phyloP scores from a whole-genome alignment of 2,113 vertebrate genomes.

The Larimichthys polyactis region DNA sequence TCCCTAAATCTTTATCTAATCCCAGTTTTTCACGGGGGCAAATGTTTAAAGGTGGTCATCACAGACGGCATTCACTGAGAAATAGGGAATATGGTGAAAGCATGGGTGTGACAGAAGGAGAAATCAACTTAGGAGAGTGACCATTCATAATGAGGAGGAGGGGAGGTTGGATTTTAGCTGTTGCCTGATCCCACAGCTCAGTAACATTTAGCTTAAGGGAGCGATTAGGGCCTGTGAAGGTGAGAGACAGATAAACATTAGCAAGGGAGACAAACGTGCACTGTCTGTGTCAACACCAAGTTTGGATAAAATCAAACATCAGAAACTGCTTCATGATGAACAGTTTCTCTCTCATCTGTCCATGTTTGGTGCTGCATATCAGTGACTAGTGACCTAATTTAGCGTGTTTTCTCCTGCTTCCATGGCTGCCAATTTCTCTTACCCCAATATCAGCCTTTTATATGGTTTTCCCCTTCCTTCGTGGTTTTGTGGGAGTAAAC shows the following conservation, averaged over 20 bases:
- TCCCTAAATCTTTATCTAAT: conserved; percentile 45
- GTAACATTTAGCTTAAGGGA: conserved; percentile 45
- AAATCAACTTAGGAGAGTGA: neutral
- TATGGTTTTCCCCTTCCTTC: conserved; percentile 4
- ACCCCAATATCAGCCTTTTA: neutral
- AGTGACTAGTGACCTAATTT: neutral
- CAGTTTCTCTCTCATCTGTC: neutral
- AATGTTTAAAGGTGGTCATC: neutral
- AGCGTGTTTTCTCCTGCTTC: conserved; percentile 21
- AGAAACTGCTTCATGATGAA: neutral
- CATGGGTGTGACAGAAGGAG: neutral
- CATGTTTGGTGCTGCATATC: neutral
- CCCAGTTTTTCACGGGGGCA: conserved; percentile 24
- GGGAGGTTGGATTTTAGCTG: conserved; percentile 21
- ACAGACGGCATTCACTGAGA: neutral
- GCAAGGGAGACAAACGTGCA: neutral
- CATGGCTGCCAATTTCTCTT: conserved; percentile 9
- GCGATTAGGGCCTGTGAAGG: conserved; percentile 41
- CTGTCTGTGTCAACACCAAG: neutral
- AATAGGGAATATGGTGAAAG: neutral
- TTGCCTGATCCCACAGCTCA: conserved; percentile 45
- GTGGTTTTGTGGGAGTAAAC: conserved; percentile 23
- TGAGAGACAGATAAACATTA: conserved; percentile 41
- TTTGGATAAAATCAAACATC: neutral
- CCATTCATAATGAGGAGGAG: neutral